Percentiles rank a stretch among this genome's conserved stretches.
Conservation (phyloP, 37 sponge, comb jelly and placozoan genomes). For the Haliclona indistincta region DNA sequence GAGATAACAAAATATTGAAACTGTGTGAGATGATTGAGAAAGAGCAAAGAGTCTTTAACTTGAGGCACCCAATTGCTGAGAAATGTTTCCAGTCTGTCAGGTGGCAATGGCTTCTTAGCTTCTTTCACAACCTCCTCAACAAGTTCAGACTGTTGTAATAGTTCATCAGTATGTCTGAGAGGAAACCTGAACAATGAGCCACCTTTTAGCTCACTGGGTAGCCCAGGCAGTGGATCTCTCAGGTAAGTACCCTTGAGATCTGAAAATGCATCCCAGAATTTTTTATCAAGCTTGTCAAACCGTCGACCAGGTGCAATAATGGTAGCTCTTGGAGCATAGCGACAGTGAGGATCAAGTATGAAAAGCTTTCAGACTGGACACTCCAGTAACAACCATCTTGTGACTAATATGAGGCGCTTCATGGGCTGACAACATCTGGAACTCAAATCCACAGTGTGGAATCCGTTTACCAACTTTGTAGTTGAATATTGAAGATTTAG, state of each 20-base stretch:
- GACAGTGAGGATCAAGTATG: slow-evolving; percentile 46
- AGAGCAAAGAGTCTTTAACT: slow-evolving; percentile 48
- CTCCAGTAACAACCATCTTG: too few species aligned
- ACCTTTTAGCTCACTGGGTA: not conserved
- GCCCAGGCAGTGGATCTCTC: not conserved
- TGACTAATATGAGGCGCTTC: too few species aligned
- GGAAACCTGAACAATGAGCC: slow-evolving; percentile 55
- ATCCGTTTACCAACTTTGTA: too few species aligned
- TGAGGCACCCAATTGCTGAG: slow-evolving; percentile 34
- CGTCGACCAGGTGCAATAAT: slow-evolving; percentile 14
- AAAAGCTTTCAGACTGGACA: too few species aligned
- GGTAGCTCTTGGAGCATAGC: slow-evolving; percentile 14
- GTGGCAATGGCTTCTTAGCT: too few species aligned
- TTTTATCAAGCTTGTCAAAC: not conserved
- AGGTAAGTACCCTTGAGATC: not conserved
- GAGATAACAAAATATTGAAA: slow-evolving; percentile 10
- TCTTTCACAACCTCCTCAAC: slow-evolving; percentile 1
- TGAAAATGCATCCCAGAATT: not conserved
- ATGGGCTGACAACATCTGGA: too few species aligned
- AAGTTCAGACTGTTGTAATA: slow-evolving; percentile 14
- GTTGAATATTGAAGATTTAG: too few species aligned
- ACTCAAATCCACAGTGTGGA: too few species aligned
- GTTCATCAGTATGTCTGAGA: slow-evolving; percentile 18
- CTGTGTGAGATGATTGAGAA: slow-evolving; percentile 41
- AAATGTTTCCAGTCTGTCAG: not conserved